Conservation (phyloP, 1,140 invertebrate genomes). For the Caenorhabditis brenneri region DNA sequence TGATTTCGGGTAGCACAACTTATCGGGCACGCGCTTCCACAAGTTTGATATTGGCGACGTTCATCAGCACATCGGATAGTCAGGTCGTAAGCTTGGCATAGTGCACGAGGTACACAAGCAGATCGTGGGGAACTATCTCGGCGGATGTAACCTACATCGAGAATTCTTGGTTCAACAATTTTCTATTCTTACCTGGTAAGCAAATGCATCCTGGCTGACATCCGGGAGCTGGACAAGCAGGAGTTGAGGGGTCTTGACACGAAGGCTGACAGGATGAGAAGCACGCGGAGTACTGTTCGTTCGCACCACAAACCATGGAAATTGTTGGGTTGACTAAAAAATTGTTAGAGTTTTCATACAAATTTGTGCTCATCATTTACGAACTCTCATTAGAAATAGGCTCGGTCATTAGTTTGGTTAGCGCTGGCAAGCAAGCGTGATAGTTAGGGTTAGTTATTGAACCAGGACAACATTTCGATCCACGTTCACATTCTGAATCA, state of each 20-base stretch:
- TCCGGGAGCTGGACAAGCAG: conserved; percentile 41
- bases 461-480: conserved; percentile 4
- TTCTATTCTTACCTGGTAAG: conserved; percentile 30
- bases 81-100: conserved; percentile 45
- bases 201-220: conserved; percentile 52
- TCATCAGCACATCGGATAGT: conserved; percentile 48
- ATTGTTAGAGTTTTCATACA: neutral
- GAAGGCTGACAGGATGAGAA: conserved; percentile 47
- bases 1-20: conserved; percentile 47
- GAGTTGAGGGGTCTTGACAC: conserved; percentile 42
- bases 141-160: conserved; percentile 41
- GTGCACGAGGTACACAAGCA: conserved; percentile 36
- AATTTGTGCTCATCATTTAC: neutral
- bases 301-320: conserved; percentile 44
- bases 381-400: conserved; percentile 24
- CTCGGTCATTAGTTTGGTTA: conserved; percentile 13
- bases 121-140: conserved; percentile 47
- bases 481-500: conserved; percentile 5
- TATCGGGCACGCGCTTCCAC: conserved; percentile 52
- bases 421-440: neutral
- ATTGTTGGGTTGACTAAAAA: conserved; percentile 43
- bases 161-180: neutral
- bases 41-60: conserved; percentile 47
- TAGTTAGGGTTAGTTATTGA: conserved; percentile 30
- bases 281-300: conserved; percentile 50